phyloP scores from a whole-genome alignment of 2,888 invertebrate species.

The Philereme transversata region DNA sequence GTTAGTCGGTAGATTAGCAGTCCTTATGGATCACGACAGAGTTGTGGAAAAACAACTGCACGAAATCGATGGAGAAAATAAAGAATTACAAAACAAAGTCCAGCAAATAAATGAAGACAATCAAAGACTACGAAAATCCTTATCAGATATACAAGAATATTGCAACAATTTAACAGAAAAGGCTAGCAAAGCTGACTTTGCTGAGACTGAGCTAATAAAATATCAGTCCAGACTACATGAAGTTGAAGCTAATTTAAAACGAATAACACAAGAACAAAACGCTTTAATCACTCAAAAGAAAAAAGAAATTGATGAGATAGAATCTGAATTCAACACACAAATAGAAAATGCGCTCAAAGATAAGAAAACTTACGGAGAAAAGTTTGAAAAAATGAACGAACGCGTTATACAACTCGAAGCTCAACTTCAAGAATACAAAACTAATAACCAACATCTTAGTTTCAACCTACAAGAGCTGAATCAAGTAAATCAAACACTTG shows the following conservation, averaged over 20 bases:
- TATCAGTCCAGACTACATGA: slow-evolving; percentile 67
- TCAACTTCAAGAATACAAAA: slow-evolving; percentile 65
- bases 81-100: slow-evolving; percentile 80
- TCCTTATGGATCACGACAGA: slow-evolving; percentile 86
- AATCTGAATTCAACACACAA: slow-evolving; percentile 74
- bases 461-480: slow-evolving; percentile 64
- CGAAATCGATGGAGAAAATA: slow-evolving; percentile 83
- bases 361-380: slow-evolving; percentile 75
- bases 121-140: slow-evolving; percentile 70
- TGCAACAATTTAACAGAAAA: slow-evolving; percentile 63
- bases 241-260: slow-evolving; percentile 73
- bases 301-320: slow-evolving; percentile 72
- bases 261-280: slow-evolving; percentile 64
- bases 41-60: slow-evolving; percentile 86
- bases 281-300: slow-evolving; percentile 70
- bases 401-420: slow-evolving; percentile 71
- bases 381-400: slow-evolving; percentile 74
- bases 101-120: slow-evolving; percentile 80
- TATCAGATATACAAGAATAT: slow-evolving; percentile 72
- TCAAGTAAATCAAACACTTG: slow-evolving; percentile 61
- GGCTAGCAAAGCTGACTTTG: slow-evolving; percentile 59
- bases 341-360: slow-evolving; percentile 76
- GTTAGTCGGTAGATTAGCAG: slow-evolving; percentile 84
- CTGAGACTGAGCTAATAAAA: slow-evolving; percentile 59
- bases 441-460: slow-evolving; percentile 61